Base-by-base conservation (phyloP, 2,113 vertebrate genomes). In the Ailuropoda melanoleuca region DNA sequence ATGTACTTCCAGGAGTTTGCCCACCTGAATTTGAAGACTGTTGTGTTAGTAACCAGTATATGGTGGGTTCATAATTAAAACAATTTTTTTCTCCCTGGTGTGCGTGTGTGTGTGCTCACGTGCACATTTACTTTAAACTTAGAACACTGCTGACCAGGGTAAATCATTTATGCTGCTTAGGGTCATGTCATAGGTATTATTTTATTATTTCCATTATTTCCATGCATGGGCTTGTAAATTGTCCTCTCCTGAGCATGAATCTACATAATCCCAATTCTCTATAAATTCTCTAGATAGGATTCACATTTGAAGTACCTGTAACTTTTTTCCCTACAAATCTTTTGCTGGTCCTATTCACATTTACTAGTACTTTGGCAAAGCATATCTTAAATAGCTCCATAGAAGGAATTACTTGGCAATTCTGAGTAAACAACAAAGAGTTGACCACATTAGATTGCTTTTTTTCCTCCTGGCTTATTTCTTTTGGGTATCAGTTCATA, bases 371-470 rank as follows among this genome's bases (percentile, higher is more conserved):
- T 60, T 93, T 64, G 60, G 43, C 24, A 74, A 91, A 93, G 14
- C 18, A 48, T 87, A 82, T 92, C 39, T 93, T 95, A 96, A 90
- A 55, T 72, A 95, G 58, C 31, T 81, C 62, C 88, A 29, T 84
- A 55, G 64, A 88, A 89, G 58, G 39, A 94, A 91, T 92, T 75
- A 68, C 3, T 64, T 97, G 31, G 31, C 8, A 82, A 39, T 64
- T 97, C 88, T 93, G 66, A 83, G 53, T 90, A 95, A 97, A 93
- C 34, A 92, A 14, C 58, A 62, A 94, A 74, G 19, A 80, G 0
- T 83, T 72, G 62, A 29, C 43, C 48, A 48, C 14, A 75, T 89
- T 64, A 77, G 70, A 78, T 93, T 96, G 84, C 8, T 53, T 84
- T 95, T 87, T 87, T 96, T 82, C 3, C 8, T 68, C 18, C 21